Evolutionary conservation across 2,113 vertebrate species (phyloP).

Genomic region (Amphiprion percula): DNA sequence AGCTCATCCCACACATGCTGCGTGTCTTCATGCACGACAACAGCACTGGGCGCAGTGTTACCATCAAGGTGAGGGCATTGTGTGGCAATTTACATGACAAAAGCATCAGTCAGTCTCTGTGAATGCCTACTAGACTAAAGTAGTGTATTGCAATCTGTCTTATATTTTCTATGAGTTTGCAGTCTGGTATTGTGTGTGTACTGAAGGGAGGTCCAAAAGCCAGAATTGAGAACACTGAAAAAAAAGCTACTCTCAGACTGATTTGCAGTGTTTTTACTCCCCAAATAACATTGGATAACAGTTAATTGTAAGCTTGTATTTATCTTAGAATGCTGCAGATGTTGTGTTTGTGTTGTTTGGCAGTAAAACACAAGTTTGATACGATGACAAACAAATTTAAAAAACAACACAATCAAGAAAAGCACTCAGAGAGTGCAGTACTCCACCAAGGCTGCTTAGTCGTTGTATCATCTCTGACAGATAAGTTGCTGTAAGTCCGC

Average conservation of each 20-base stretch:
- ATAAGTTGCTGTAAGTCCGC: no score
- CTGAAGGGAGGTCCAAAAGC: neutral
- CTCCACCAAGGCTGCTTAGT: no score
- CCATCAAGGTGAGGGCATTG: constrained; percentile 90
- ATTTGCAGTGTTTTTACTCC: constrained; percentile 5
- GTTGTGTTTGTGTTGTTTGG: neutral
- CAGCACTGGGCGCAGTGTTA: constrained; percentile 92
- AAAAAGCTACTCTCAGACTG: neutral
- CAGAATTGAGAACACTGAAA: neutral
- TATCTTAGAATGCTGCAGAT: neutral
- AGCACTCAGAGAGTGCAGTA: no score
- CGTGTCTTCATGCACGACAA: constrained; percentile 99
- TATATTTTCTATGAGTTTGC: neutral
- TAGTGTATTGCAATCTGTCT: neutral
- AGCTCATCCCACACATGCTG: constrained; percentile 98
- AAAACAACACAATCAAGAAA: no score
- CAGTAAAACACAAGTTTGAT: neutral
- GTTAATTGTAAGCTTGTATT: neutral
- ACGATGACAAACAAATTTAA: neutral
- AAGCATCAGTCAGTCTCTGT: neutral
- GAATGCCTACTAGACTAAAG: neutral
- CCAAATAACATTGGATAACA: neutral
- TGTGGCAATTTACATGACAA: neutral
- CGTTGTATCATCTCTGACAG: no score
- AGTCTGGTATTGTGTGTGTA: neutral